Evolutionary conservation across 2,888 invertebrate species (phyloP), one percentile per base, ranked within the genome.

Genomic region (Tachystola acroxantha): DNA sequence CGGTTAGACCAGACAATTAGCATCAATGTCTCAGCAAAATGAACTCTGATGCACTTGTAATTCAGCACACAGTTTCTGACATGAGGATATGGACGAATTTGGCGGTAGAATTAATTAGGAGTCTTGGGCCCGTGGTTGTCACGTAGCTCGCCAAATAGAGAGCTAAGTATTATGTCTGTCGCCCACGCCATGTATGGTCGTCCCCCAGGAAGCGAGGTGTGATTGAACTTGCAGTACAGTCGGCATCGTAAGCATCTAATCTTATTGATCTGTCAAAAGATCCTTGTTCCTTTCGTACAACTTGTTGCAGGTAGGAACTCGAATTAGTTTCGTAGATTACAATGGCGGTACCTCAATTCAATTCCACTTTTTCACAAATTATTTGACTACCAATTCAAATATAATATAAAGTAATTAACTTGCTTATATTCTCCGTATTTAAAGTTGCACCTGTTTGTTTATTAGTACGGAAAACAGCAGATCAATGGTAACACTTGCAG

Each of bases 81-180:
- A 54, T 39, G 51, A 54, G 65, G 63, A 64, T 59, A 61, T 55
- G 46, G 62, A 59, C 77, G 50, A 72, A 75, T 79, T 81, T 79
- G 77, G 81, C 71, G 66, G 57, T 68, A 61, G 80, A 77, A 82
- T 84, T 82, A 84, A 81, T 85, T 84, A 75, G 39, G 41, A 12
- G 6, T 39, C 39, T 37, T 29, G 10, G 32, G n/a, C 9, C n/a
- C 16, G 9, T 52, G 58, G 64, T 69, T 74, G 85, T 81, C 84
- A 85, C 85, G 85, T 85, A 74, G 53, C 51, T 58, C 40, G 68
- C 85, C 85, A 78, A 81, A 85, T 82, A 81, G 64, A 77, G 78
- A 50, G 57, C 50, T 53, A 57, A 49, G 59, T 64, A 53, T 67
- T 74, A 63, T 66, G 69, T 58, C 53, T 30, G 14, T 14, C 29